Base-by-base conservation (phyloP, 1,140 invertebrate genomes). In the Micrasema longulum region DNA sequence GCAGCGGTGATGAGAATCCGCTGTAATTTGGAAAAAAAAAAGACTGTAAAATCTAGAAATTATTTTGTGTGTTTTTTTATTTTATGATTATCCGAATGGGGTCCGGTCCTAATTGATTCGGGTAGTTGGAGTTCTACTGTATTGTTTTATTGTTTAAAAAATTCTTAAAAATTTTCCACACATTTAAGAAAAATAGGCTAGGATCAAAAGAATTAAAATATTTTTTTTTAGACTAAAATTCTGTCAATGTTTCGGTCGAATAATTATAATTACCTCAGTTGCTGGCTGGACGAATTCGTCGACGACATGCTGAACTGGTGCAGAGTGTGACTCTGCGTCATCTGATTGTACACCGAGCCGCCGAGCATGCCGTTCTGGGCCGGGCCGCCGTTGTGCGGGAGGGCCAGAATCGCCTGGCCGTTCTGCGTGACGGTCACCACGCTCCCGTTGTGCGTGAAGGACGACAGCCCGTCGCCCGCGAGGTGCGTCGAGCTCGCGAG, bases 301-400 rank as follows among this genome's bases (percentile, higher is more conserved):
- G 65, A 68, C 18, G 70, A 64, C 31, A 75, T 48, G 41, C 48
- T 75, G 18, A 75, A 72, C 36, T 75, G 74, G 55, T 75, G 74
- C 43, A 75, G 60, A 2, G 74, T 75, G 22, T 75, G 74, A 26
- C 74, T 75, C 52, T 75, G 74, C n/a, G 73, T 71, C 47, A 75
- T 48, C 16, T 75, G 73, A 23, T 60, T 74, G 20, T 57, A 57
- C 16, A 11, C 45, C n/a, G n/a, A n/a, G n/a, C n/a, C n/a, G 20
- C 47, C 53, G 2, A 65, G 41, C 63, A 65, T 14, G 22, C 63
- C 47, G 50, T 52, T 53, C 31, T 41, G 53, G 26, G 11, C 22
- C 36, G 18, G 16, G 10, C 47, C 41, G 7, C 60, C 60, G 12
- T 64, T 45, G 22, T n/a, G 57, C 5, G 23, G 4, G 14, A 41